Base-by-base conservation (phyloP, 2,888 invertebrate genomes). In the Isoperla grammatica region DNA sequence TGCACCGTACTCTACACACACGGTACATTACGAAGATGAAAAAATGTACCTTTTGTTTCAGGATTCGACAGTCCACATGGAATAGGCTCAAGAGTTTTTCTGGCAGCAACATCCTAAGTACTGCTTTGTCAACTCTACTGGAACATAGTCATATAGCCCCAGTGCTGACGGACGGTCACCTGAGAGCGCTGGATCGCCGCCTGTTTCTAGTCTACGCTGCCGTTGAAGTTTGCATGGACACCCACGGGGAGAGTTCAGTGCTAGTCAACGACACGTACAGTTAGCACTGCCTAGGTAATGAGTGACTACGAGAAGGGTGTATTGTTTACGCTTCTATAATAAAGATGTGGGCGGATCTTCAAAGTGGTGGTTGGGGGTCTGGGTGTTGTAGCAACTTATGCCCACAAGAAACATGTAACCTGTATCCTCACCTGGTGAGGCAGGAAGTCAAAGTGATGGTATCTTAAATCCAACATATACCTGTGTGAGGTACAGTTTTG, bases 141-240 rank as follows among this genome's bases (percentile, higher is more conserved):
- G 66, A 68, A 17, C 69, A 73, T 76, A 67, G 68, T 46, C 67
- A 68, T 46, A 63, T 68, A 4, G 53, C 69, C 63, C 84, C 83
- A 8, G 72, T 92, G 4, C 79, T 91, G 12, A 85, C 85, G 2
- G 79, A 83, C 56, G 81, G 82, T 45, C 91, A 94, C 74, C 82
- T 85, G 60, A 78, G 79, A 68, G 90, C 90, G 9, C 78, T 94
- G 45, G 89, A 94, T 71, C 77, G 91, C 65, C 78, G 93, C 70
- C 73, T 94, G 40, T 74, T 86, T 56, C 81, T 87, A 65, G 77
- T 93, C 45, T 87, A 87, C 73, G 86, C 89, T 11, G 84, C 88
- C 56, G 81, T 92, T 50, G 86, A 88, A 72, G 83, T 84, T 71
- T 93, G 92, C 72, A 81, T 86, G 61, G 74, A 75, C 5, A 20